A percentile compares a stretch with the other conserved stretches of the same genome.
Evolutionary conservation across 2,888 invertebrate genomes (phyloP).

Genomic region (Dinocampus coccinellae): DNA sequence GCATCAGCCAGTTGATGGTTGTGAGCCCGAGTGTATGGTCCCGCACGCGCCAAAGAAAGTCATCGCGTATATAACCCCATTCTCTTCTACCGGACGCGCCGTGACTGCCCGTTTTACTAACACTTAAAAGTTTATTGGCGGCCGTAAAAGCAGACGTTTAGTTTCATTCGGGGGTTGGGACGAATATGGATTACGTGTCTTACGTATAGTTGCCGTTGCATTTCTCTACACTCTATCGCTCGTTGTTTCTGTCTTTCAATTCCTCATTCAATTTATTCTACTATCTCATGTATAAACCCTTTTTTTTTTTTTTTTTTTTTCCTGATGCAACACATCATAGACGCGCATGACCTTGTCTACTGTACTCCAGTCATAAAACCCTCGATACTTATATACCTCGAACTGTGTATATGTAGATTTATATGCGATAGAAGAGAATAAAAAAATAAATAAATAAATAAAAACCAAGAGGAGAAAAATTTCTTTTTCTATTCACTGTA

Average conservation of each 20-base stretch:
- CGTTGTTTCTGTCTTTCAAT: no score
- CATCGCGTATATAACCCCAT: slow-evolving; percentile 29
- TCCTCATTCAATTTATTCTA: not conserved
- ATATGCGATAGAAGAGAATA: not conserved
- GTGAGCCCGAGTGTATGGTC: slow-evolving; percentile 35
- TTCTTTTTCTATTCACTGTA: no score
- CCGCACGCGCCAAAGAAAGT: slow-evolving; percentile 39
- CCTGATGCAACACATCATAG: slow-evolving; percentile 15
- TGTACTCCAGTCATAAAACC: not conserved
- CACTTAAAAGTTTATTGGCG: slow-evolving; percentile 69
- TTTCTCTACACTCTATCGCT: no score
- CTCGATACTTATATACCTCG: not conserved
- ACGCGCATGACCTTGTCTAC: not conserved
- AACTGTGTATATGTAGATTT: not conserved
- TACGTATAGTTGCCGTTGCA: slow-evolving; percentile 26
- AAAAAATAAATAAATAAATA: not conserved
- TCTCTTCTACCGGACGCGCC: slow-evolving; percentile 32
- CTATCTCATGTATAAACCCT: not conserved
- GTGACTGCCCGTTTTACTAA: slow-evolving; percentile 63
- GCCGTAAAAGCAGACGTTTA: slow-evolving; percentile 66
- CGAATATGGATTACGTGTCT: slow-evolving; percentile 45
- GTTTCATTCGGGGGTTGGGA: slow-evolving; percentile 61
- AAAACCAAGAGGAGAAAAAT: no score
- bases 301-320: no score
- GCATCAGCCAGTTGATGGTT: slow-evolving; percentile 30